These are phyloP conservation scores for Coendou prehensilis DNA, from an alignment of 2,797 vertebrate genomes.

Conservation along the genomic window DNA sequence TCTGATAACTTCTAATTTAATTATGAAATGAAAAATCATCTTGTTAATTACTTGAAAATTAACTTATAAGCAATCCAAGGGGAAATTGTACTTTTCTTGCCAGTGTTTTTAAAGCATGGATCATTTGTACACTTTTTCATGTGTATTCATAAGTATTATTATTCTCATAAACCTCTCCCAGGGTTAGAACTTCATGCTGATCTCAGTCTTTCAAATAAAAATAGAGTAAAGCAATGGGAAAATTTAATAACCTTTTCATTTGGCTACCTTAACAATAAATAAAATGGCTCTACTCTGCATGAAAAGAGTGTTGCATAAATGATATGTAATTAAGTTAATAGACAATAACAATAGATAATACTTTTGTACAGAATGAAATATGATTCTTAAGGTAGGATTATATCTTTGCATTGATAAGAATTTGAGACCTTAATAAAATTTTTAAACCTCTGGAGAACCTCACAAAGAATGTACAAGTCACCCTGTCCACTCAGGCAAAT, in stretches of 20 bases:
- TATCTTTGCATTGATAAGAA: constrained; percentile 80
- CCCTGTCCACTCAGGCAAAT: constrained; percentile 80
- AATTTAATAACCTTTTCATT: constrained; percentile 5
- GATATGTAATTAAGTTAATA: constrained; percentile 68
- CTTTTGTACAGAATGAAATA: constrained; percentile 60
- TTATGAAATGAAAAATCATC: constrained; percentile 67
- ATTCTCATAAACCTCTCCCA: constrained; percentile 55
- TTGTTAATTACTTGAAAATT: constrained; percentile 78
- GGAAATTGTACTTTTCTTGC: constrained; percentile 15
- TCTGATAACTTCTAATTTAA: constrained; percentile 68
- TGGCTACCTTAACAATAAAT: constrained; percentile 65
- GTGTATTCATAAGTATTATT: constrained; percentile 71
- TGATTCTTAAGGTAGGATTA: constrained; percentile 78
- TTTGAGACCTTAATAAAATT: constrained; percentile 87
- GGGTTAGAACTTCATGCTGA: constrained; percentile 60
- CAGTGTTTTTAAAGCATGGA: constrained; percentile 9
- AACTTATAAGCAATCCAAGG: constrained; percentile 56
- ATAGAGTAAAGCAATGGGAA: constrained; percentile 7
- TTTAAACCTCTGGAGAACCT: constrained; percentile 85
- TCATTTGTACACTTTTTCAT: constrained; percentile 61
- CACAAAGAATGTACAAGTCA: constrained; percentile 83
- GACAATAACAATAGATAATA: constrained; percentile 47
- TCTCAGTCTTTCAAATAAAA: constrained; percentile 62
- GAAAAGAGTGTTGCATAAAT: constrained; percentile 33
- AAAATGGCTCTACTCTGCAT: constrained; percentile 46